Percentiles rank a stretch among this genome's conserved stretches.
phyloP scores from a whole-genome alignment of 2,113 vertebrate genomes.

The Cnemophilus loriae region DNA sequence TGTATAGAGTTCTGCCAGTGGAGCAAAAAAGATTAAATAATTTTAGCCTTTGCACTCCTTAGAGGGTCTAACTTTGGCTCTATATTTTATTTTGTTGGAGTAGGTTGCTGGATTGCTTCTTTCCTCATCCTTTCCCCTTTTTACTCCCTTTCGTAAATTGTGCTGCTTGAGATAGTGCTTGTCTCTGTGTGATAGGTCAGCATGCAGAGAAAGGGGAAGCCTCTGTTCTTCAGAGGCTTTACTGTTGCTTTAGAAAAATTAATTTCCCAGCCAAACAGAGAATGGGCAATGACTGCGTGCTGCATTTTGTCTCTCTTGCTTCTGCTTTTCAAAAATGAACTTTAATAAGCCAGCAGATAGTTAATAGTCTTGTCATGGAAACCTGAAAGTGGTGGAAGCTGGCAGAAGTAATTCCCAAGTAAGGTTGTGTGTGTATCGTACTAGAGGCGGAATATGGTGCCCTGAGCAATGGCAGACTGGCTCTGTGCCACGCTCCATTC shows the following conservation, averaged over 20 bases:
- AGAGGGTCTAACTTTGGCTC: background rate
- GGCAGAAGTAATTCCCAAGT: background rate
- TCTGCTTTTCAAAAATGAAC: background rate
- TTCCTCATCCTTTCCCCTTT: background rate
- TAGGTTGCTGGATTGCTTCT: background rate
- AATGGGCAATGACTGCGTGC: background rate
- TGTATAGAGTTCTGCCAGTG: background rate
- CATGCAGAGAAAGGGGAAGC: background rate
- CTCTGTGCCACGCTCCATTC: background rate
- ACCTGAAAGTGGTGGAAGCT: background rate
- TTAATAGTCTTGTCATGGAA: background rate
- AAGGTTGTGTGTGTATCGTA: background rate
- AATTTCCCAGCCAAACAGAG: background rate
- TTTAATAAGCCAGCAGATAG: background rate
- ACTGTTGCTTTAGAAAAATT: background rate
- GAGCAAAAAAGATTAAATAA: background rate
- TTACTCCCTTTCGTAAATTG: background rate
- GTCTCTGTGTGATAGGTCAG: background rate
- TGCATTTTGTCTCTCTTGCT: background rate
- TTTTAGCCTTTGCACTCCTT: conserved; percentile 19
- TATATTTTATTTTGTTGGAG: background rate
- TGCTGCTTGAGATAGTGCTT: background rate
- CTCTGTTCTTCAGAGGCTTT: background rate
- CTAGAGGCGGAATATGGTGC: background rate
- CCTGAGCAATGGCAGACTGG: conserved; percentile 26